A percentile compares a stretch with the other conserved stretches of the same genome.
Conservation (phyloP, 1,140 invertebrate species). For the Philopotamus ludificatus region DNA sequence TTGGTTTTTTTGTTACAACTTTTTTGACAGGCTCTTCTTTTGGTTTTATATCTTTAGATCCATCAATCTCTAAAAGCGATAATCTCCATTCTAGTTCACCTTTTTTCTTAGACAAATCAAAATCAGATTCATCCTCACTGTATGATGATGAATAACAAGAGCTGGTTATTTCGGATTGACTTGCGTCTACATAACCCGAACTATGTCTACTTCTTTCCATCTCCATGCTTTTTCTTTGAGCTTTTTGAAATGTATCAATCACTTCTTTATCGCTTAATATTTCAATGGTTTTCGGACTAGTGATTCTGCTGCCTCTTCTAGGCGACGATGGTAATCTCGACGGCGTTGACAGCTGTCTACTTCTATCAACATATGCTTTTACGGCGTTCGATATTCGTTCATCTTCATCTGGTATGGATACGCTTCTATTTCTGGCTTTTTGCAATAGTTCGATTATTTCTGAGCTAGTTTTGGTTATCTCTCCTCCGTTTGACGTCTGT, state of each 20-base stretch:
- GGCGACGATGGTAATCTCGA: constrained; percentile 51
- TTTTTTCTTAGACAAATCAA: constrained; percentile 52
- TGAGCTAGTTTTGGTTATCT: constrained; percentile 52
- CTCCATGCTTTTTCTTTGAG: constrained; percentile 44
- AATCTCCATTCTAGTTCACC: constrained; percentile 53
- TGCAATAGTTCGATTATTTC: constrained; percentile 55
- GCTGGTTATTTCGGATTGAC: constrained; percentile 54
- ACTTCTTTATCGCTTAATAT: constrained; percentile 57
- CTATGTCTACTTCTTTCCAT: constrained; percentile 45
- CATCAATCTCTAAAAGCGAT: constrained; percentile 45
- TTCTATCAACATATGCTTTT: constrained; percentile 42
- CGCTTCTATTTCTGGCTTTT: constrained; percentile 54
- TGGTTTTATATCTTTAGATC: constrained; percentile 7
- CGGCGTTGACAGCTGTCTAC: constrained; percentile 51
- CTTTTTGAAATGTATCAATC: constrained; percentile 52
- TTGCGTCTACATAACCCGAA: constrained; percentile 54
- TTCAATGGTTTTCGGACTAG: constrained; percentile 56
- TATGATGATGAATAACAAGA: constrained; percentile 55
- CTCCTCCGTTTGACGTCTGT: constrained; percentile 45
- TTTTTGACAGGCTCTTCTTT: constrained; percentile 13
- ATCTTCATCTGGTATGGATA: constrained; percentile 54
- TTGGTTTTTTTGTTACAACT: not conserved
- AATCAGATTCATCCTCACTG: constrained; percentile 56
- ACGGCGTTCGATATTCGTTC: constrained; percentile 47
- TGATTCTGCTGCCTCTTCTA: constrained; percentile 49